Conservation (phyloP, 2,888 invertebrate species). For the Lepidocyrtinus sp. region DNA sequence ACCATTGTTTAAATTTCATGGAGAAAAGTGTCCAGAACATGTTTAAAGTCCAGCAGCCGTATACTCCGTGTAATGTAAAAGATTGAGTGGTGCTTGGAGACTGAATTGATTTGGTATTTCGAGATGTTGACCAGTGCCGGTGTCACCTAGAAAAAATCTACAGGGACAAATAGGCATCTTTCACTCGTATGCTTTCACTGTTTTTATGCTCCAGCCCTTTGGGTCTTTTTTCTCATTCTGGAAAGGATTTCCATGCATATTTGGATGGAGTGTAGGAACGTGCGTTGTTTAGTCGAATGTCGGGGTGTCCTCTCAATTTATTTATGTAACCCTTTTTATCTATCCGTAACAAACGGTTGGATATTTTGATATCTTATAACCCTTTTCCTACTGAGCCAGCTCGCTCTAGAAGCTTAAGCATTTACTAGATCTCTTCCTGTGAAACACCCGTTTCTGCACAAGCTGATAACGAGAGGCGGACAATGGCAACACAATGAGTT, state of each 20-base stretch:
- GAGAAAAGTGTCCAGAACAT: too few species aligned
- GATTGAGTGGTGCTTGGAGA: slow-evolving; percentile 31
- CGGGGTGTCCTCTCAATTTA: not conserved
- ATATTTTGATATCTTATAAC: not conserved
- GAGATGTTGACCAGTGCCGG: too few species aligned
- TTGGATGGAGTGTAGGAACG: slow-evolving; percentile 30
- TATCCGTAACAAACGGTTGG: slow-evolving; percentile 2
- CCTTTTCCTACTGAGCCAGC: not conserved
- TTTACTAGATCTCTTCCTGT: not conserved
- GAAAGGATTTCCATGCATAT: slow-evolving; percentile 37
- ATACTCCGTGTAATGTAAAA: slow-evolving; percentile 7
- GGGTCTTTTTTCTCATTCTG: not conserved
- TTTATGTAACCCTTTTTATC: slow-evolving; percentile 18
- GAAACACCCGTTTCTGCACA: slow-evolving; percentile 38
- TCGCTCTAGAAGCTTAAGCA: not conserved
- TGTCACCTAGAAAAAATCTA: too few species aligned
- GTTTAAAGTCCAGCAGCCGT: too few species aligned
- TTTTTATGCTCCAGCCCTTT: not conserved
- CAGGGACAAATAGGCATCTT: too few species aligned
- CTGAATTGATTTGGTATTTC: slow-evolving; percentile 40
- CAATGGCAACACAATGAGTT: slow-evolving; percentile 17
- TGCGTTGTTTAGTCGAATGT: too few species aligned
- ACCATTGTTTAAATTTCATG: too few species aligned
- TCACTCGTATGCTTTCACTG: too few species aligned
- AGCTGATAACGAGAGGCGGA: slow-evolving; percentile 38